A percentile compares a stretch with the other conserved stretches of the same genome.
phyloP scores from a whole-genome alignment of 1,140 invertebrate genomes.

The Hyposmocoma kahamanoa region DNA sequence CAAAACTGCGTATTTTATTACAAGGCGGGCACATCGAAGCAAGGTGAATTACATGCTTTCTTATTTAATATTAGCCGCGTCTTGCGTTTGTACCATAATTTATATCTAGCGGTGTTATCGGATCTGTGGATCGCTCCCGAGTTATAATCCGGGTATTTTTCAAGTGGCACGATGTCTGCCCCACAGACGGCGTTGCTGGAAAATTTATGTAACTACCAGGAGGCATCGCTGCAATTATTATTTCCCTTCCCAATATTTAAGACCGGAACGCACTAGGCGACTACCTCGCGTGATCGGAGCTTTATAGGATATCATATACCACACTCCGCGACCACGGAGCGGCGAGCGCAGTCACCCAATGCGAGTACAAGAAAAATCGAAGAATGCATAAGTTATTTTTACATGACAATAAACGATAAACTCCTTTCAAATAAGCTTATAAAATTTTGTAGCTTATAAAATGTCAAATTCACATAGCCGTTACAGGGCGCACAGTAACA shows the following conservation, averaged over 20 bases:
- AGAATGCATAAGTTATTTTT: not conserved
- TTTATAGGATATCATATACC: conserved; percentile 1
- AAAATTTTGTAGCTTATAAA: conserved; percentile 34
- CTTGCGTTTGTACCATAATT: conserved; percentile 67
- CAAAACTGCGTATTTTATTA: conserved; percentile 70
- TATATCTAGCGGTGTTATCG: conserved; percentile 67
- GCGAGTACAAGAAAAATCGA: not conserved
- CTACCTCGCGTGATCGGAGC: conserved; percentile 3
- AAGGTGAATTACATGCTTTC: conserved; percentile 69
- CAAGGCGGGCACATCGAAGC: conserved; percentile 45
- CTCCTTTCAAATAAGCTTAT: conserved; percentile 7
- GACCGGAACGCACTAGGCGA: conserved; percentile 2
- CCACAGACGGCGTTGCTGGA: conserved; percentile 36
- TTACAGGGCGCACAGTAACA: conserved; percentile 24
- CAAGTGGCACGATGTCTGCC: conserved; percentile 38
- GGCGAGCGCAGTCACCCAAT: not conserved
- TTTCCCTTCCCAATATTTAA: conserved; percentile 14
- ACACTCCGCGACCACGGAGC: not conserved
- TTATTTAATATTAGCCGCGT: conserved; percentile 71
- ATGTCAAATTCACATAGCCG: conserved; percentile 32
- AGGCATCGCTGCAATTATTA: conserved; percentile 56
- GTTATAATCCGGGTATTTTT: conserved; percentile 71
- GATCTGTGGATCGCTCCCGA: conserved; percentile 56
- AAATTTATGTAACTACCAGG: conserved; percentile 57
- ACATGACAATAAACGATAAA: not conserved